Percentiles rank a stretch among this genome's conserved stretches.
These are phyloP conservation scores for Urocynchramus pylzowi DNA, from an alignment of 2,113 vertebrate species.

Conservation along the genomic window DNA sequence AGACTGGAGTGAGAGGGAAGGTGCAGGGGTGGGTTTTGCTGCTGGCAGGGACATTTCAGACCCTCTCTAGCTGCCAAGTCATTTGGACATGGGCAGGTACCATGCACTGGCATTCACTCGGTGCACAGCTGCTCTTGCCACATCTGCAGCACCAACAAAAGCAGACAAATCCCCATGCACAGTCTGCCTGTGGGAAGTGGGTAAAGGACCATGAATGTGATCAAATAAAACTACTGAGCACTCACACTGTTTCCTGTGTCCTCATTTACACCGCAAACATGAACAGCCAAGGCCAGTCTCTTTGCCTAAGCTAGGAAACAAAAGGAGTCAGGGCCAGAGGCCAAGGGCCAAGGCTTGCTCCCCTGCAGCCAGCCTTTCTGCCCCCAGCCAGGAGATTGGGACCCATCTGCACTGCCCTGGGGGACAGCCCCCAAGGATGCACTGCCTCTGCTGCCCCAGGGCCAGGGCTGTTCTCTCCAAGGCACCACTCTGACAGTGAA, in stretches of 20 bases:
- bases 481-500: not conserved
- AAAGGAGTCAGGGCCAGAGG: not conserved
- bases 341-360: not conserved
- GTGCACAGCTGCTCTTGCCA: fast-evolving
- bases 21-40: not conserved
- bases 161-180: not conserved
- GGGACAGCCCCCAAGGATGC: not conserved
- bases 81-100: fast-evolving
- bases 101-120: too few species aligned
- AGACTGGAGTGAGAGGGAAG: not conserved
- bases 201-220: not conserved
- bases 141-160: not conserved
- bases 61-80: not conserved
- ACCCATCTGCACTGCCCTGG: fast-evolving
- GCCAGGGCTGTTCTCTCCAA: not conserved
- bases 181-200: not conserved
- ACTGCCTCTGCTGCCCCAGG: not conserved
- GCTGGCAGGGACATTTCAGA: not conserved
- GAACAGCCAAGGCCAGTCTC: fast-evolving
- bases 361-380: not conserved
- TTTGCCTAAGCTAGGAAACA: not conserved
- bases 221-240: not conserved
- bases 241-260: not conserved
- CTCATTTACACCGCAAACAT: not conserved
- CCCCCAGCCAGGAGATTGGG: not conserved